phyloP scores from a whole-genome alignment of 2,888 invertebrate genomes.

The Rhopalosiphum nymphaeae region DNA sequence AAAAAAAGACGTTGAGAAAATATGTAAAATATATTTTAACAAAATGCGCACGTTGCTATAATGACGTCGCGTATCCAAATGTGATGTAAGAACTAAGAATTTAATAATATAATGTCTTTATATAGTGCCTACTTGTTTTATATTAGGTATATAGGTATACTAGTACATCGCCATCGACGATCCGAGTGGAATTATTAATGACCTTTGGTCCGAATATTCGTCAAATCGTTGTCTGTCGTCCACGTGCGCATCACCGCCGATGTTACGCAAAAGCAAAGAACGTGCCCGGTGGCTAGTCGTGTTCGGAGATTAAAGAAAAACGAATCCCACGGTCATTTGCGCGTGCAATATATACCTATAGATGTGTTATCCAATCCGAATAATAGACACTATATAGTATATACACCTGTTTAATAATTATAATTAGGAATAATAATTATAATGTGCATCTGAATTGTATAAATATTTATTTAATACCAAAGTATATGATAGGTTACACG shows the following conservation, averaged over 20 bases:
- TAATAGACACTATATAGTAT: not conserved
- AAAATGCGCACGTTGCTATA: not conserved
- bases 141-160: not conserved
- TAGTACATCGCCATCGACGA: not conserved
- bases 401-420: not conserved
- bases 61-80: not conserved
- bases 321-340: conserved; percentile 54
- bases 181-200: conserved; percentile 30
- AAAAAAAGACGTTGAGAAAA: not conserved
- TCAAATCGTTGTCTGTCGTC: conserved; percentile 28
- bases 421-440: not conserved
- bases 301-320: conserved; percentile 38
- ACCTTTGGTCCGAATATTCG: conserved; percentile 46
- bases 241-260: not conserved
- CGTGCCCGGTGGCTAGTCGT: conserved; percentile 50
- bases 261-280: conserved; percentile 51
- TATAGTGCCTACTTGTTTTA: not conserved
- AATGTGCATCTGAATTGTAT: not conserved
- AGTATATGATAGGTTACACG: not conserved
- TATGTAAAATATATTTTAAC: conserved; percentile 10
- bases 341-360: not conserved
- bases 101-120: not conserved
- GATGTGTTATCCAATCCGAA: conserved; percentile 41
- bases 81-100: not conserved
- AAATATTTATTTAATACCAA: not conserved